Conservation (phyloP, 2,888 invertebrate genomes). For the Cataglyphis rosenhaueri region DNA sequence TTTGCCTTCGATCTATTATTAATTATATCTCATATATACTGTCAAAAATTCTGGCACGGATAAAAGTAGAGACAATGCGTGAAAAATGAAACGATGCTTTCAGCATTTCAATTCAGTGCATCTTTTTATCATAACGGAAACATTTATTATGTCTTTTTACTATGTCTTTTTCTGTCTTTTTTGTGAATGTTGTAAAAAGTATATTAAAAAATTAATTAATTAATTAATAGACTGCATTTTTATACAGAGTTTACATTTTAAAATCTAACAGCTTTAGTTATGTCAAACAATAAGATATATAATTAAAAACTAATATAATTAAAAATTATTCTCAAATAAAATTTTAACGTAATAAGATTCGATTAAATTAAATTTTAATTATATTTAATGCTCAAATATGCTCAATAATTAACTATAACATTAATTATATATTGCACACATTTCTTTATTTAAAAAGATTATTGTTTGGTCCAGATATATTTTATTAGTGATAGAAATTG, state of each 20-base stretch:
- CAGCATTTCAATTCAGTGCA: constrained; percentile 20
- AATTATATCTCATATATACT: constrained; percentile 29
- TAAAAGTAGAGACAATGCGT: constrained; percentile 3
- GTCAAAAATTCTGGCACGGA: constrained; percentile 46
- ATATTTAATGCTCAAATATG: not conserved
- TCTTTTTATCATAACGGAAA: not conserved
- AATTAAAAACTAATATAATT: not conserved
- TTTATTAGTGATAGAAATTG: not conserved
- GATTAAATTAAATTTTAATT: not conserved
- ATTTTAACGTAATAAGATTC: not conserved
- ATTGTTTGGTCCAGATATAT: not conserved
- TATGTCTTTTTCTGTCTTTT: not conserved
- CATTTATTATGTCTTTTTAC: not conserved
- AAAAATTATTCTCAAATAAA: not conserved
- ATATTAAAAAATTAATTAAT: not conserved
- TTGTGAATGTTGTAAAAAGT: not conserved
- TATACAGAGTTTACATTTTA: not conserved
- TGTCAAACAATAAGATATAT: not conserved
- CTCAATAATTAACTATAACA: not conserved
- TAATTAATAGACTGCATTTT: not conserved
- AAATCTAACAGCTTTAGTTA: not conserved
- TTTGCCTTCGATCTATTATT: constrained; percentile 45
- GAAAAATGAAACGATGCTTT: constrained; percentile 38
- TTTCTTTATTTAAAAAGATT: not conserved
- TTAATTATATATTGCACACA: not conserved